phyloP scores from a whole-genome alignment of 1,140 invertebrate species.

The Aphelenchoides besseyi region DNA sequence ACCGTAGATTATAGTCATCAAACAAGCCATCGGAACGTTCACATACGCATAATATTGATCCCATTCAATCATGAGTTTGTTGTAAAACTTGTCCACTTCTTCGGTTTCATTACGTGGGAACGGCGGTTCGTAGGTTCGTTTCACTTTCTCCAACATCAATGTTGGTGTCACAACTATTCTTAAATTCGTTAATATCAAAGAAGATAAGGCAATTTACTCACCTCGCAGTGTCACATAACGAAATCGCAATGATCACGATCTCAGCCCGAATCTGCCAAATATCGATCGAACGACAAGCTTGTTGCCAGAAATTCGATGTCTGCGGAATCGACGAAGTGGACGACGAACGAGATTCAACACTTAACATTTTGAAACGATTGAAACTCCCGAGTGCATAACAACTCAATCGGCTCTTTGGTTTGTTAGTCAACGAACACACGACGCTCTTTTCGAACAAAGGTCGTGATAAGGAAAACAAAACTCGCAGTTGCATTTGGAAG shows the following conservation, averaged over 20 bases:
- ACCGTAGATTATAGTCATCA: conserved; percentile 22
- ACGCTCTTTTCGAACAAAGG: no score
- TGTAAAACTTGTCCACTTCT: conserved; percentile 29
- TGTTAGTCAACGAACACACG: background rate
- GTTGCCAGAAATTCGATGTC: background rate
- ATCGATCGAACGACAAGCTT: background rate
- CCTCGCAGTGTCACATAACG: conserved; percentile 28
- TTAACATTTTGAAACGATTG: no score
- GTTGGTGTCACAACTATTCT: conserved; percentile 27
- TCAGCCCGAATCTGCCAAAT: conserved; percentile 25
- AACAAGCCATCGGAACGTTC: conserved; percentile 28
- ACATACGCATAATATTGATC: conserved; percentile 36
- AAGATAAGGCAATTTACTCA: background rate
- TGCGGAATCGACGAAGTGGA: background rate
- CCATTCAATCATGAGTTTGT: conserved; percentile 30
- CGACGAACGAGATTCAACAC: background rate
- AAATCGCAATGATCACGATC: conserved; percentile 22
- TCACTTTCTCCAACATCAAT: conserved; percentile 22
- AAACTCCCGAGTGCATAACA: no score
- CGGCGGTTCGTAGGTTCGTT: conserved; percentile 18
- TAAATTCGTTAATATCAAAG: background rate
- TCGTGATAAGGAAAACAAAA: no score
- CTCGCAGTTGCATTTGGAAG: no score
- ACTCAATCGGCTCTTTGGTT: no score
- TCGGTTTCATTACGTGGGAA: conserved; percentile 18